Evolutionary conservation across 2,888 invertebrate species (phyloP).

Genomic region (Torymus auratus): DNA sequence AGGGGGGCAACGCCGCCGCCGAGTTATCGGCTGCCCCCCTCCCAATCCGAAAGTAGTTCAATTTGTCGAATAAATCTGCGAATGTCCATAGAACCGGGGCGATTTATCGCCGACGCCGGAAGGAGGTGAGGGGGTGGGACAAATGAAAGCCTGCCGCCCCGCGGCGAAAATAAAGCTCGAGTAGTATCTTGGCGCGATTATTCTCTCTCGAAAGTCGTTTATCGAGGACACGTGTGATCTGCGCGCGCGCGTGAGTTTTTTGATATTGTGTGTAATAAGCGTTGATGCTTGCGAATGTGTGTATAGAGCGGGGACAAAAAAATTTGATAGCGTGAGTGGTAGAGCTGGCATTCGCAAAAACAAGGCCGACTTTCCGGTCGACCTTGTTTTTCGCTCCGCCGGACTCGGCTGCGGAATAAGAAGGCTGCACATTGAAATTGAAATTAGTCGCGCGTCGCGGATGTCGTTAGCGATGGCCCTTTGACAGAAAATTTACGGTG

Average conservation of each 20-base stretch:
- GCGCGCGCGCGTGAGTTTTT: no score
- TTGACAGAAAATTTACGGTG: background rate
- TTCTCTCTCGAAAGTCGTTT: background rate
- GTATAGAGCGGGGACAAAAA: no score
- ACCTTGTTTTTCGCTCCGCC: conserved; percentile 7
- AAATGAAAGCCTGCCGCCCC: conserved; percentile 26
- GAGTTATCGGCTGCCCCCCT: conserved; percentile 39
- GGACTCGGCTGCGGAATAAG: background rate
- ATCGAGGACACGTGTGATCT: no score
- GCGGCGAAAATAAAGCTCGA: no score
- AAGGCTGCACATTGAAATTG: conserved; percentile 18
- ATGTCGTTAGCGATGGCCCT: background rate
- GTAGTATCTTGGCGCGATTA: conserved; percentile 30
- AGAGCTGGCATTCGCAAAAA: background rate
- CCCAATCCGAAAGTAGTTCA: conserved; percentile 50
- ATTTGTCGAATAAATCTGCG: conserved; percentile 55
- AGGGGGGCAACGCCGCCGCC: background rate
- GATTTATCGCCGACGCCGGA: conserved; percentile 34
- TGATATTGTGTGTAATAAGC: no score
- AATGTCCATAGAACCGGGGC: conserved; percentile 47
- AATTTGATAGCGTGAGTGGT: no score
- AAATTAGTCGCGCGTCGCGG: conserved; percentile 25
- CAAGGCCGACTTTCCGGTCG: background rate
- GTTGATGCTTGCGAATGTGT: no score
- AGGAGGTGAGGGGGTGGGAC: background rate